Evolutionary conservation across 2,888 invertebrate species (phyloP).

Genomic region (Empis stercorea): DNA sequence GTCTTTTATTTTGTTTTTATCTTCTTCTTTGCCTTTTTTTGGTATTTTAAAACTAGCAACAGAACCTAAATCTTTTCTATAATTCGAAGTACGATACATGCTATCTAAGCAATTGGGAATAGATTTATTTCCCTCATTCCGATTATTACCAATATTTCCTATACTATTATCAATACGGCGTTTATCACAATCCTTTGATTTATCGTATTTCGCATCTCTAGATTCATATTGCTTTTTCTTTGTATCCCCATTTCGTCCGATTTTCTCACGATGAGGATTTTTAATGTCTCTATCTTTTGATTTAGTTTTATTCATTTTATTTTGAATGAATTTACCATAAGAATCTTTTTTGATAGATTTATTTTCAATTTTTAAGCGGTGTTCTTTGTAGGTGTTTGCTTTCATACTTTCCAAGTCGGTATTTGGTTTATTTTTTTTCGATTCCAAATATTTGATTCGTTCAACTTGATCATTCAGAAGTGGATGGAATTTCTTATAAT

Average conservation of each 20-base stretch:
- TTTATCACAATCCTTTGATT: background rate
- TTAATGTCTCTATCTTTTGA: too few species aligned
- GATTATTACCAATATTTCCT: too few species aligned
- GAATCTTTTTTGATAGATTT: conserved; percentile 4
- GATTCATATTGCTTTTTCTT: background rate
- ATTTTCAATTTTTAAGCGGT: conserved; percentile 14
- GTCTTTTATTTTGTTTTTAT: background rate
- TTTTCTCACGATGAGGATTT: too few species aligned
- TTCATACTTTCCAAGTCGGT: conserved; percentile 26
- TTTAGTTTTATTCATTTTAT: too few species aligned
- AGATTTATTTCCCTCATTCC: too few species aligned
- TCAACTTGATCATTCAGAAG: conserved; percentile 21
- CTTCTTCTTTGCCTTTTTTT: conserved; percentile 17
- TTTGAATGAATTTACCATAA: background rate
- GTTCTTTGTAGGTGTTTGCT: conserved; percentile 16
- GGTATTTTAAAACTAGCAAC: conserved; percentile 28
- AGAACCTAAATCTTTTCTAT: conserved; percentile 4
- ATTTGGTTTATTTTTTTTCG: conserved; percentile 20
- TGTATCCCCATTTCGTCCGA: background rate
- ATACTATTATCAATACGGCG: too few species aligned
- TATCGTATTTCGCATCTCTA: background rate
- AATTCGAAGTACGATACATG: conserved; percentile 22
- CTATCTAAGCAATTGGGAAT: conserved; percentile 20
- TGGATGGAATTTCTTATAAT: conserved; percentile 18
- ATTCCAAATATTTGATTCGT: conserved; percentile 21